Evolutionary conservation across 1,140 invertebrate genomes (phyloP).

Genomic region (Drosophila sp.): DNA sequence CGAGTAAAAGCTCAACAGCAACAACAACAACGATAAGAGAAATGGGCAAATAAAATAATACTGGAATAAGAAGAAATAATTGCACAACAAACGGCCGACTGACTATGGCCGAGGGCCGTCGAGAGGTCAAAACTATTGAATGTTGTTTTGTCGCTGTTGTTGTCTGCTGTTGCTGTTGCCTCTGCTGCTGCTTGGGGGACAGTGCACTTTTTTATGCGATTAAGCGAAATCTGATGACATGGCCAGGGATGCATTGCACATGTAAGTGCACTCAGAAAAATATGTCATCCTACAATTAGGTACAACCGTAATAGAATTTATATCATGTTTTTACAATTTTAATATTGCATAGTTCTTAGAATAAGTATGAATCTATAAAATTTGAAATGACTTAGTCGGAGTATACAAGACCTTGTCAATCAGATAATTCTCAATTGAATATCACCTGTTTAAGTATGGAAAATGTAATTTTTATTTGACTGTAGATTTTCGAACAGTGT

Average conservation of each 20-base stretch:
- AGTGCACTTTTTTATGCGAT: slow-evolving; percentile 78
- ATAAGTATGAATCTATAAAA: too few species aligned
- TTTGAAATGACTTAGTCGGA: too few species aligned
- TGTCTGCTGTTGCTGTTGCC: slow-evolving; percentile 37
- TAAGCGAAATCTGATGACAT: slow-evolving; percentile 74
- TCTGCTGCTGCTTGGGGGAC: slow-evolving; percentile 33
- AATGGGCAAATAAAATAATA: slow-evolving; percentile 71
- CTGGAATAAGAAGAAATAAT: slow-evolving; percentile 67
- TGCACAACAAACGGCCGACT: slow-evolving; percentile 68
- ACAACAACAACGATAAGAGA: slow-evolving; percentile 29
- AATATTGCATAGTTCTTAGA: too few species aligned
- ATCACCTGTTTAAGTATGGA: too few species aligned
- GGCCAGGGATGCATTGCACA: slow-evolving; percentile 27
- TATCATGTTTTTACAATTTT: too few species aligned
- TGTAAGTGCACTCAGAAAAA: too few species aligned
- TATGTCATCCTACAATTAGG: too few species aligned
- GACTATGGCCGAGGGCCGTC: slow-evolving; percentile 37
- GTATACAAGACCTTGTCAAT: too few species aligned
- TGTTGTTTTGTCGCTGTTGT: slow-evolving; percentile 41
- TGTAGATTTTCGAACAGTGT: neutral
- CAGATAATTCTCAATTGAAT: too few species aligned
- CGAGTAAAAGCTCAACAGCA: slow-evolving; percentile 43
- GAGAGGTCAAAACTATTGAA: slow-evolving; percentile 72
- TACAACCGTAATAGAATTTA: too few species aligned
- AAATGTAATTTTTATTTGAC: too few species aligned